Evolutionary conservation across 2,113 vertebrate species (phyloP).

Genomic region (Brachypteracias leptosomus): DNA sequence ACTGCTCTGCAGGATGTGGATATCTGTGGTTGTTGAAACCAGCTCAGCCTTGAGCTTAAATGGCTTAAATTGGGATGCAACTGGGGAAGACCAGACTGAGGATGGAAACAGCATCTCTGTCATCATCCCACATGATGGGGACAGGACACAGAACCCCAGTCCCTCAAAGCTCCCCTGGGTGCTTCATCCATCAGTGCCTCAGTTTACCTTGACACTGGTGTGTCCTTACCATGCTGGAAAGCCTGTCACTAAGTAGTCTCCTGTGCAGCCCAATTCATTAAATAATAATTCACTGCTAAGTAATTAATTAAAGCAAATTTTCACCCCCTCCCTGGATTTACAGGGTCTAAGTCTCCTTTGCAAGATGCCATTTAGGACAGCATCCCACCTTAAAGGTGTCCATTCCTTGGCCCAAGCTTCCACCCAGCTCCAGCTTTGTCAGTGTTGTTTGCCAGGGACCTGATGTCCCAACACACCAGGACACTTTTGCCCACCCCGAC

Average conservation of each 20-base stretch:
- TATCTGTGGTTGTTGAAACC: background rate
- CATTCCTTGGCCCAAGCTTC: accelerated
- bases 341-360: background rate
- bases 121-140: accelerated
- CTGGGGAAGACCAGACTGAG: background rate
- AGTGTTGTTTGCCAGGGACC: accelerated
- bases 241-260: background rate
- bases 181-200: background rate
- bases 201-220: background rate
- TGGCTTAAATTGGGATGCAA: background rate
- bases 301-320: background rate
- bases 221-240: accelerated
- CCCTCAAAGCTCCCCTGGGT: background rate
- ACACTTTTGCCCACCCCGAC: accelerated
- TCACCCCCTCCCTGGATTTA: background rate
- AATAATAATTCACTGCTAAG: background rate
- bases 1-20: accelerated
- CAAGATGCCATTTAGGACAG: background rate
- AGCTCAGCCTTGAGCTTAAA: background rate
- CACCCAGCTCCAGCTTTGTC: background rate
- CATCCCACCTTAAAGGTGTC: background rate
- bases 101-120: background rate
- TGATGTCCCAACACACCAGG: accelerated
- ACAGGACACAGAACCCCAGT: accelerated
- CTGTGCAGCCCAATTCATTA: background rate